These are phyloP conservation scores for Meloidogyne floridensis DNA, from an alignment of 1,140 invertebrate genomes.

Conservation along the genomic window DNA sequence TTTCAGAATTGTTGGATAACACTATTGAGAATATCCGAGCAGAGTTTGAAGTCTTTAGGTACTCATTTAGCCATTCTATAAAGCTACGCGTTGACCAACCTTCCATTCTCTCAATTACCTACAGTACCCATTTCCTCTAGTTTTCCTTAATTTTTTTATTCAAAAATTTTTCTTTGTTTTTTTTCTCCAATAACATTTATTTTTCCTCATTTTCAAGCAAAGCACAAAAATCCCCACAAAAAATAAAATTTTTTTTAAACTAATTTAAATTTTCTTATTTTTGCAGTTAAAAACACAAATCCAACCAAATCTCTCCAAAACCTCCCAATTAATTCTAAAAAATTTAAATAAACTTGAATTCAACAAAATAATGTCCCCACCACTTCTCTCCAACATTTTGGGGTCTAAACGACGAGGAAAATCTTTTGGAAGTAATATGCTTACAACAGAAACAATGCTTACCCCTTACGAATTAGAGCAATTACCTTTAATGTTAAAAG, in stretches of 20 bases:
- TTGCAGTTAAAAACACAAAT: neutral
- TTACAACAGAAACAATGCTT: conserved; percentile 37
- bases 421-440: neutral
- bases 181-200: too few relatives aligned
- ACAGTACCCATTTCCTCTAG: neutral
- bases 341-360: conserved; percentile 1
- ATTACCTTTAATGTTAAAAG: conserved; percentile 53
- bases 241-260: neutral
- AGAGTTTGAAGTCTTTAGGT: neutral
- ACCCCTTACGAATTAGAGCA: conserved; percentile 57
- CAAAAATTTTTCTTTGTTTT: too few relatives aligned
- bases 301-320: neutral
- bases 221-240: too few relatives aligned
- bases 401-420: conserved; percentile 11
- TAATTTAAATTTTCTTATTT: neutral
- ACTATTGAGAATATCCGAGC: neutral
- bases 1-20: neutral
- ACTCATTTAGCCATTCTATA: neutral
- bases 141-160: neutral
- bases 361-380: conserved; percentile 16
- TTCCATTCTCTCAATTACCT: neutral
- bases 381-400: conserved; percentile 11
- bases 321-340: neutral
- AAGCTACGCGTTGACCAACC: neutral
- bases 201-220: too few relatives aligned